Evolutionary conservation across 2,797 vertebrate species (phyloP), one percentile per base, ranked within the genome.

Genomic region (Oreochromis mossambicus): DNA sequence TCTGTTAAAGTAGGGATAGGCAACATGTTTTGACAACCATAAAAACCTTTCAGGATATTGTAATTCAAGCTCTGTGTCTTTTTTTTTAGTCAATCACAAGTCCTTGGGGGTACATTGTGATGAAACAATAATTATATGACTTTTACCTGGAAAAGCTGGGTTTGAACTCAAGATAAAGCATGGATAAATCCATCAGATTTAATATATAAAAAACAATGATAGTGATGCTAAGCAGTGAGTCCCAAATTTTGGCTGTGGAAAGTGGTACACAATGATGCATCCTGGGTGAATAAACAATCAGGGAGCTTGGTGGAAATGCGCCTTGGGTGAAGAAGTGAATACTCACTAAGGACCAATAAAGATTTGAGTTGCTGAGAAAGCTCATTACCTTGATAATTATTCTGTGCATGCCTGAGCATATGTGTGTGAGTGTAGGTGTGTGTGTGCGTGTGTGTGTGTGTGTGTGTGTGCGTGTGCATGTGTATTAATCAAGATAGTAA

Each of bases 321-420:
- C 95, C 90, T 87, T 85, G 90, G 90, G 90, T 91, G 91, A 89
- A 88, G 83, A 90, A 89, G 78, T 89, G 89, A 92, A 89, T 78
- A 90, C 92, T 89, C 93, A 90, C 92, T 70, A 58, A 90, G 93
- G 93, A 91, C 93, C 89, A 70, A 85, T 90, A 84, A 91, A 93
- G 92, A 94, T 91, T 87, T 84, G 84, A 92, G 88, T 89, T 94
- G 94, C 94, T 93, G 94, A 93, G 92, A 82, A 93, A 90, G 94
- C 92, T 94, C 94, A 95, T 95, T 94, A 93, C 89, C 87, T 89
- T 78, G 84, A 91, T 94, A 91, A 94, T 94, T 94, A 94, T 92
- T 88, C 87, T 76, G 48, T 54, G 34, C 73, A 84, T 77, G 55
- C 52, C n/a, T 82, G 66, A 80, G 56, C 77, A 50, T 82, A 56